Conservation (phyloP, 1,140 invertebrate species). For the Heliconius congener region DNA sequence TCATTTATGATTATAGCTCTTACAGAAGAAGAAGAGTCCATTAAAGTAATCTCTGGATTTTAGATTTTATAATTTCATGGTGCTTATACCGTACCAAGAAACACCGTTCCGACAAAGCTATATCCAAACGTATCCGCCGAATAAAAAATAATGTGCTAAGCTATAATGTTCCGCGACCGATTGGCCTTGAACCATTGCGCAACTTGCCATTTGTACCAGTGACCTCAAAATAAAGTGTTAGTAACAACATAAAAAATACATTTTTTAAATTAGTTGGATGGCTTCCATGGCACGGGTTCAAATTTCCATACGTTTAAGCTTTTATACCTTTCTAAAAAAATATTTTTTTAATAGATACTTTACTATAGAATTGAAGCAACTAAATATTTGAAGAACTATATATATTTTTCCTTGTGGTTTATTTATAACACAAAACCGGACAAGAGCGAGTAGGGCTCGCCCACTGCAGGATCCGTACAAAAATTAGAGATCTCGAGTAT, state of each 20-base stretch:
- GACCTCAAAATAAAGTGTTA: constrained; percentile 20
- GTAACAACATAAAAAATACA: neutral
- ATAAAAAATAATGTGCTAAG: constrained; percentile 34
- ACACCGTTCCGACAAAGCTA: neutral
- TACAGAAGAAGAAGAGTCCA: neutral
- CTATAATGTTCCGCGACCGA: constrained; percentile 31
- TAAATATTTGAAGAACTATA: neutral
- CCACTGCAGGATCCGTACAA: no score
- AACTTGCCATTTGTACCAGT: constrained; percentile 39
- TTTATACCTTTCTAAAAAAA: no score
- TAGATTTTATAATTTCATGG: constrained; percentile 3
- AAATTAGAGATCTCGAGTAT: no score
- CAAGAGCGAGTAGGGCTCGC: no score
- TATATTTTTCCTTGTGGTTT: neutral
- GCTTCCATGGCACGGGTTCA: no score
- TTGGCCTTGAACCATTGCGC: constrained; percentile 42
- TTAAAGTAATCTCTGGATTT: neutral
- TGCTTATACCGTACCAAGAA: neutral
- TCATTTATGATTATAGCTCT: neutral
- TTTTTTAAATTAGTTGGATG: neutral
- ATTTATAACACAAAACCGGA: neutral
- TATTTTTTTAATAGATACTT: neutral
- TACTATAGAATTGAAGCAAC: neutral
- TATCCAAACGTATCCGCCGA: constrained; percentile 18
- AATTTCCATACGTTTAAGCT: no score